Conservation (phyloP, 2,888 invertebrate genomes). For the Parnassius apollo region DNA sequence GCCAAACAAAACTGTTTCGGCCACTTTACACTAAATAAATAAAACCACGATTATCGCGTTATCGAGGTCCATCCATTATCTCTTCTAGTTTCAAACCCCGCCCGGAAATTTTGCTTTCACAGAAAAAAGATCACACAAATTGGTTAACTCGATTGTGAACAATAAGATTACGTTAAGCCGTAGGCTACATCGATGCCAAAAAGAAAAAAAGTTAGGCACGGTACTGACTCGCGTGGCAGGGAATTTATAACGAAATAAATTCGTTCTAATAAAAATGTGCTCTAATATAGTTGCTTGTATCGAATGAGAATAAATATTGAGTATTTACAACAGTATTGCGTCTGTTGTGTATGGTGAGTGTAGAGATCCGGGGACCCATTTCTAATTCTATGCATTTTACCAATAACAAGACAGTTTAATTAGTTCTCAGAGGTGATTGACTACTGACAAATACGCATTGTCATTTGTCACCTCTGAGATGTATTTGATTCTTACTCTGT, state of each 20-base stretch:
- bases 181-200: conserved; percentile 23
- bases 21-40: neutral
- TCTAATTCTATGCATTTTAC: too few species aligned
- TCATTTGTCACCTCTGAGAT: too few species aligned
- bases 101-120: conserved; percentile 1
- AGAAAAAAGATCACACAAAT: conserved; percentile 20
- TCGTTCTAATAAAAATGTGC: conserved; percentile 7
- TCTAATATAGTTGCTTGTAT: neutral
- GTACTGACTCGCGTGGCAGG: conserved; percentile 12
- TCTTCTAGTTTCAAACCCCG: neutral
- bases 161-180: conserved; percentile 24
- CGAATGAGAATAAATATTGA: too few species aligned
- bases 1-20: neutral
- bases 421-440: too few species aligned
- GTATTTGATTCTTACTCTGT: too few species aligned
- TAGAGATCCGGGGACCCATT: too few species aligned
- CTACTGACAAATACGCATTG: too few species aligned
- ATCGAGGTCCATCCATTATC: conserved; percentile 9
- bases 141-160: conserved; percentile 25
- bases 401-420: too few species aligned
- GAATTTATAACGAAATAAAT: conserved; percentile 20
- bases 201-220: conserved; percentile 18
- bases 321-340: too few species aligned
- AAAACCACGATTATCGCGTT: conserved; percentile 1
- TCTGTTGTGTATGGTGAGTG: too few species aligned